Evolutionary conservation across 2,888 invertebrate species (phyloP).

Genomic region (Tupiocoris notatus): DNA sequence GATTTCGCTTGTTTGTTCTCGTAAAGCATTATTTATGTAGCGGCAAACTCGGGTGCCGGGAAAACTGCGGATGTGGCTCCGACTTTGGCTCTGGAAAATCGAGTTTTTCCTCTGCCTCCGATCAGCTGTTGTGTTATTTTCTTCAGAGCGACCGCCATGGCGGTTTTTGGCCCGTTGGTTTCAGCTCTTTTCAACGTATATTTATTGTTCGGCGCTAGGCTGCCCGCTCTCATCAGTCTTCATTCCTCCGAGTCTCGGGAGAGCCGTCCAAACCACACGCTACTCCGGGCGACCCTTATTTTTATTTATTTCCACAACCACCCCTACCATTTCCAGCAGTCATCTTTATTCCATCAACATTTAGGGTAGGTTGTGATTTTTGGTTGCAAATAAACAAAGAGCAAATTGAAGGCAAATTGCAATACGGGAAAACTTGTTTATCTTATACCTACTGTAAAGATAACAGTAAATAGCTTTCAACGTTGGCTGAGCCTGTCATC

Average conservation of each 20-base stretch:
- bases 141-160: not conserved
- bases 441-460: too few relatives aligned
- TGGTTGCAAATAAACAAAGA: not conserved
- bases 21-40: not conserved
- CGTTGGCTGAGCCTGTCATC: too few relatives aligned
- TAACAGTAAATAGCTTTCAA: too few relatives aligned
- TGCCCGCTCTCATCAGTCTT: not conserved
- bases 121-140: not conserved
- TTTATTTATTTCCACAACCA: not conserved
- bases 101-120: not conserved
- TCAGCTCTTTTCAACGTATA: not conserved
- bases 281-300: not conserved
- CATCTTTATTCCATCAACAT: not conserved
- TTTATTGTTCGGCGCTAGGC: not conserved
- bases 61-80: not conserved
- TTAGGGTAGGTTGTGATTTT: not conserved
- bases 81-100: not conserved
- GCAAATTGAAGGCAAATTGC: too few relatives aligned
- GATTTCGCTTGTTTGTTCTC: not conserved
- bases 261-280: not conserved
- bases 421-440: too few relatives aligned
- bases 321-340: not conserved
- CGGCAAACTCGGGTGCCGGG: not conserved
- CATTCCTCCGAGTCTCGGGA: not conserved
- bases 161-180: not conserved